These are phyloP conservation scores for Campoletis raptor DNA, from an alignment of 2,888 invertebrate genomes.

Conservation along the genomic window DNA sequence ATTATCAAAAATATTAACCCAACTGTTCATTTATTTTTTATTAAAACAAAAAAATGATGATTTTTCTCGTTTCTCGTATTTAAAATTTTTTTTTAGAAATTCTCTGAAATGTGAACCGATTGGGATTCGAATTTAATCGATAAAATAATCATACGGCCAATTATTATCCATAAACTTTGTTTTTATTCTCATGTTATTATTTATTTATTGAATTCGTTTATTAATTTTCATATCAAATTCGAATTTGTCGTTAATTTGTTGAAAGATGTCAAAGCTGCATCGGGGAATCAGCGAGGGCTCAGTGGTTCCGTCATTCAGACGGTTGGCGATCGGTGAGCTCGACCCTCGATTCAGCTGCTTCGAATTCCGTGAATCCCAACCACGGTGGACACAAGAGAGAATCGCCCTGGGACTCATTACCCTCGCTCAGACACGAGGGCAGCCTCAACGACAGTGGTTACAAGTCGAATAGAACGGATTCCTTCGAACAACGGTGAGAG, in stretches of 20 bases:
- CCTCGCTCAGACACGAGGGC: constrained; percentile 93
- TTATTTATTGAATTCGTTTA: neutral
- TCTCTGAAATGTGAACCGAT: neutral
- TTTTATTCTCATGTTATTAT: neutral
- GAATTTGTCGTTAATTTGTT: constrained; percentile 31
- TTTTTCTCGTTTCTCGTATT: neutral
- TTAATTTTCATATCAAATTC: constrained; percentile 2
- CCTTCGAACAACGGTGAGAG: constrained; percentile 93
- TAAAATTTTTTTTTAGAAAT: neutral
- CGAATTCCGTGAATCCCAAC: constrained; percentile 82
- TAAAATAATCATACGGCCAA: neutral
- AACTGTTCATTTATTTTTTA: neutral
- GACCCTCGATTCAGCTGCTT: constrained; percentile 88
- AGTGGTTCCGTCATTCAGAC: constrained; percentile 96
- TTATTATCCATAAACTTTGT: neutral
- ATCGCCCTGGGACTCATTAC: constrained; percentile 95
- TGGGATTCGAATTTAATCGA: neutral
- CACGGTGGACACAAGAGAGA: constrained; percentile 88
- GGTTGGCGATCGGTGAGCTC: constrained; percentile 93
- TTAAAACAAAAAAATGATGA: neutral
- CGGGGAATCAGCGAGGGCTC: constrained; percentile 95
- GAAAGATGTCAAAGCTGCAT: constrained; percentile 93
- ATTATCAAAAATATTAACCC: neutral
- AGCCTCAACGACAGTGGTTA: constrained; percentile 95
- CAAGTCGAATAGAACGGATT: constrained; percentile 94